Evolutionary conservation across 2,888 invertebrate species (phyloP).

Genomic region (Onchidella celtica): DNA sequence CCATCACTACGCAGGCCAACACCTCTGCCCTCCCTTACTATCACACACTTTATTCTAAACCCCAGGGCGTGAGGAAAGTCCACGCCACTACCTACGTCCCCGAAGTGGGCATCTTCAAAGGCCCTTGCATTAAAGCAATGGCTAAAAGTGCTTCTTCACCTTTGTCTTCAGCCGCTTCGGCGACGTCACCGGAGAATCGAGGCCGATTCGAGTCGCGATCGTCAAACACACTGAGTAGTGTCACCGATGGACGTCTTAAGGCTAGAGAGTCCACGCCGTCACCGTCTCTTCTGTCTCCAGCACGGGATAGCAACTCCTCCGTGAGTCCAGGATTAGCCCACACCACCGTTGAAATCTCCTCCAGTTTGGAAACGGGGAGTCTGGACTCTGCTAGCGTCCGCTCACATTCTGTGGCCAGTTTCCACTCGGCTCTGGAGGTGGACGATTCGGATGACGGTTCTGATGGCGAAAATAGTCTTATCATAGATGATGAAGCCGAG

Average conservation of each 20-base stretch:
- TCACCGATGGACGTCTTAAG: background rate
- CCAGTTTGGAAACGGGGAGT: constrained; percentile 30
- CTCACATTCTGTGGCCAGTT: constrained; percentile 33
- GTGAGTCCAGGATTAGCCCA: constrained; percentile 8
- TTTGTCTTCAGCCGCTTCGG: constrained; percentile 1
- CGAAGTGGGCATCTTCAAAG: constrained; percentile 68
- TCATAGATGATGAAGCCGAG: constrained; percentile 24
- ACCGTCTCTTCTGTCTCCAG: constrained; percentile 11
- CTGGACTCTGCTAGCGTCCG: constrained; percentile 25
- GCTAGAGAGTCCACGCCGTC: constrained; percentile 2
- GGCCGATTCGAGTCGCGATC: constrained; percentile 2
- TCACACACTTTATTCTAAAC: constrained; percentile 67
- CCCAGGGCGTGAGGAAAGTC: constrained; percentile 62
- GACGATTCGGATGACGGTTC: constrained; percentile 26
- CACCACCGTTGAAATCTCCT: constrained; percentile 13
- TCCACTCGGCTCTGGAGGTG: constrained; percentile 3
- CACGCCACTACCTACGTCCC: constrained; percentile 75
- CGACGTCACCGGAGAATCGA: constrained; percentile 1
- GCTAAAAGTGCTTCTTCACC: constrained; percentile 33
- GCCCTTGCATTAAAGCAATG: constrained; percentile 52
- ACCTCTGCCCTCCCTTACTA: constrained; percentile 69
- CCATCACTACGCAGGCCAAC: constrained; percentile 23
- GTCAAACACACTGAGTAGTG: background rate
- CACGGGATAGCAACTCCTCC: background rate
- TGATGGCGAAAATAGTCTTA: constrained; percentile 16